A percentile compares a stretch with the other conserved stretches of the same genome.
phyloP scores from a whole-genome alignment of 2,113 vertebrate species.

The Actenoides lindsayi region DNA sequence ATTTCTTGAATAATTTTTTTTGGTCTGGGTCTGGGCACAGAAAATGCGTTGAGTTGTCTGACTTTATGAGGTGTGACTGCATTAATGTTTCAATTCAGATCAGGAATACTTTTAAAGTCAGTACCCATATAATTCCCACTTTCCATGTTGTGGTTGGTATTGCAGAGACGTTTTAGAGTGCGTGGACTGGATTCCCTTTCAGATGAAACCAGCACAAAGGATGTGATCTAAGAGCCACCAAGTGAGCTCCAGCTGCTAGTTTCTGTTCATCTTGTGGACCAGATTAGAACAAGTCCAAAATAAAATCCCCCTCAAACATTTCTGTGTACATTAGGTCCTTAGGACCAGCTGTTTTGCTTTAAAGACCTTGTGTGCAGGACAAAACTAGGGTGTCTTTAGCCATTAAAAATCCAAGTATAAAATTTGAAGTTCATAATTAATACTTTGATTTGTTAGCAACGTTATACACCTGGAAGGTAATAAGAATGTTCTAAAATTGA shows the following conservation, averaged over 20 bases:
- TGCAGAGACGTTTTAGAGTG: neutral
- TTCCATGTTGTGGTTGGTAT: neutral
- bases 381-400: neutral
- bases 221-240: neutral
- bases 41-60: neutral
- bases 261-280: neutral
- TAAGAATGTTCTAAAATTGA: constrained; percentile 29
- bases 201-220: neutral
- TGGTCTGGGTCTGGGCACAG: neutral
- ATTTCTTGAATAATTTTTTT: neutral
- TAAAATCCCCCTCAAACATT: neutral
- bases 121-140: neutral
- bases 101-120: neutral
- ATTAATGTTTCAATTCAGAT: neutral
- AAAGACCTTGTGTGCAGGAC: neutral
- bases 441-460: neutral
- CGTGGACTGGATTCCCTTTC: neutral
- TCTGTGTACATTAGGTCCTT: neutral
- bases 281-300: neutral
- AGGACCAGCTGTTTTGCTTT: neutral
- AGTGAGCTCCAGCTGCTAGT: neutral
- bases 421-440: neutral
- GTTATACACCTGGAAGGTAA: constrained; percentile 29
- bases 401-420: neutral
- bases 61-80: neutral